Conservation (phyloP, 2,888 invertebrate genomes). For the Erebia ligea region DNA sequence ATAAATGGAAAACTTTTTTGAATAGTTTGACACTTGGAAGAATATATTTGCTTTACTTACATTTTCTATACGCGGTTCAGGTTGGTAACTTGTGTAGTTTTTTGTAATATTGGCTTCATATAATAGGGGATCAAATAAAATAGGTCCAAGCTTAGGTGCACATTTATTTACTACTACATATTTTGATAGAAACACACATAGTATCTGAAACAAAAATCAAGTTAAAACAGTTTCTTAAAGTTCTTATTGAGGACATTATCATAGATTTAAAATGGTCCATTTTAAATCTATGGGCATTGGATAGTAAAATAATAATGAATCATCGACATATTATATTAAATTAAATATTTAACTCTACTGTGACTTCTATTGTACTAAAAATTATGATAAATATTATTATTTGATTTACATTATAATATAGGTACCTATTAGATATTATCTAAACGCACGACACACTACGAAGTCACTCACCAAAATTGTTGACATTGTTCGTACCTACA, state of each 20-base stretch:
- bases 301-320: no score
- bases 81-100: slow-evolving; percentile 22
- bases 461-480: slow-evolving; percentile 50
- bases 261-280: no score
- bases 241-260: no score
- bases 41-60: neutral
- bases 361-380: no score
- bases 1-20: neutral
- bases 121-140: slow-evolving; percentile 50
- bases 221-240: no score
- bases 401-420: neutral
- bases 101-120: slow-evolving; percentile 46
- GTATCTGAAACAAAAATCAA: slow-evolving; percentile 20
- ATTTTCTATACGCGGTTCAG: neutral
- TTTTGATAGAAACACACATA: neutral
- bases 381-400: neutral
- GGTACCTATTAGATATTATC: no score
- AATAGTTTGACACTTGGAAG: neutral
- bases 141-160: slow-evolving; percentile 55
- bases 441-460: neutral
- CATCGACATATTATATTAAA: no score
- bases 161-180: slow-evolving; percentile 40
- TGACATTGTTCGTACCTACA: slow-evolving; percentile 47
- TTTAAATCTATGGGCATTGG: no score
- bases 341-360: no score